These are phyloP conservation scores for Calliphora vomitoria DNA, from an alignment of 2,888 invertebrate species.

Conservation along the genomic window DNA sequence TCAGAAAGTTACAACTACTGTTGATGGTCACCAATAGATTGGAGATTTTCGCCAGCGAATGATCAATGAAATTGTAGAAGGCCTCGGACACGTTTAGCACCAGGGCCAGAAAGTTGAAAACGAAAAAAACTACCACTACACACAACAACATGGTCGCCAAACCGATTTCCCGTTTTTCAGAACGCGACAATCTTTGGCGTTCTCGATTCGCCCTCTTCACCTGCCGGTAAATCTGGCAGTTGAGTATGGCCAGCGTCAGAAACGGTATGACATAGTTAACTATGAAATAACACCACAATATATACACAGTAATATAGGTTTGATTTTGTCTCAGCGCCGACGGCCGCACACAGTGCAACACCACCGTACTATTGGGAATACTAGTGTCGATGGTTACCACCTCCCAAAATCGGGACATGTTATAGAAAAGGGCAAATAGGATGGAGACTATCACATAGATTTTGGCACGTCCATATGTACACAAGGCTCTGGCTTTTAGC, in stretches of 20 bases:
- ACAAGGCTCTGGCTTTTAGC: conserved; percentile 93
- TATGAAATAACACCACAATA: conserved; percentile 97
- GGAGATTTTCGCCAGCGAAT: conserved; percentile 91
- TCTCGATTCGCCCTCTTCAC: conserved; percentile 95
- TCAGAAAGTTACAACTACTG: conserved; percentile 98
- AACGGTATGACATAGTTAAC: conserved; percentile 98
- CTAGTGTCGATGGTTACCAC: conserved; percentile 85
- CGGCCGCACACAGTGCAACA: conserved; percentile 90
- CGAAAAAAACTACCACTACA: conserved; percentile 96
- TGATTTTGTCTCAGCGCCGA: conserved; percentile 89
- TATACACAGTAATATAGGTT: conserved; percentile 93
- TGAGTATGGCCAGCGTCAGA: conserved; percentile 93
- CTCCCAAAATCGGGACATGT: conserved; percentile 92
- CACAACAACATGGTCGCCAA: conserved; percentile 97
- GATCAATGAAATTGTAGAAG: conserved; percentile 88
- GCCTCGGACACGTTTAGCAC: conserved; percentile 94
- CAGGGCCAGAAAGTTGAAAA: conserved; percentile 95
- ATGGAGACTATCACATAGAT: conserved; percentile 93
- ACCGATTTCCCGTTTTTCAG: conserved; percentile 96
- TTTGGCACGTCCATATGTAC: conserved; percentile 94
- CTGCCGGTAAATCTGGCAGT: conserved; percentile 95
- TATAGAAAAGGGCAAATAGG: conserved; percentile 93
- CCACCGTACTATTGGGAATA: conserved; percentile 84
- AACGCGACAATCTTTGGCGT: conserved; percentile 94
- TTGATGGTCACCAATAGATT: conserved; percentile 98